A percentile compares a stretch with the other conserved stretches of the same genome.
phyloP scores from a whole-genome alignment of 2,113 vertebrate genomes.

The Myocastor coypus region DNA sequence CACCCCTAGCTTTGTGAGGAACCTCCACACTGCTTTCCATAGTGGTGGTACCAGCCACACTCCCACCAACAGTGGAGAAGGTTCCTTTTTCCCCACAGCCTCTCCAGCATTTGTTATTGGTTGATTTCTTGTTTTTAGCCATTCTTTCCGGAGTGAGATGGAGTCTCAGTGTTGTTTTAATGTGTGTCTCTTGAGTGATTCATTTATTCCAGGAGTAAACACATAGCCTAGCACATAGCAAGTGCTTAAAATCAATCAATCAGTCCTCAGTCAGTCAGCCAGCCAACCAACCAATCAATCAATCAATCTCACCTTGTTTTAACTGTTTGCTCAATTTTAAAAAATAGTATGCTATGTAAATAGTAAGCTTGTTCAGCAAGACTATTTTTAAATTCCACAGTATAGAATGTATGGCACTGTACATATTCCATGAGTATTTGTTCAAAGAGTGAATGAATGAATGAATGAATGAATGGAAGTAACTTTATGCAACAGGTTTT shows the following conservation, averaged over 20 bases:
- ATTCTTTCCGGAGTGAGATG: no score
- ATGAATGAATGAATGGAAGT: constrained; percentile 16
- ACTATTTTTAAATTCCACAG: background rate
- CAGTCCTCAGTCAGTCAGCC: background rate
- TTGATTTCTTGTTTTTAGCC: no score
- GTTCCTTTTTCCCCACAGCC: no score
- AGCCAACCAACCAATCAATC: background rate
- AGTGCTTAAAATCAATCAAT: background rate
- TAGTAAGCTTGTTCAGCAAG: background rate
- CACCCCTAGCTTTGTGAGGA: no score
- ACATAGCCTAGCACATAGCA: background rate
- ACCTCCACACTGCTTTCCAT: no score
- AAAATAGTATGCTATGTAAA: background rate
- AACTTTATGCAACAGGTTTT: background rate
- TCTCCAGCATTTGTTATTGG: no score
- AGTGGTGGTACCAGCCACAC: no score
- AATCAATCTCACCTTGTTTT: background rate
- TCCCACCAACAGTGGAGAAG: no score
- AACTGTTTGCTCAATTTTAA: background rate
- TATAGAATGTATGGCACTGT: background rate
- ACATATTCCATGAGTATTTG: background rate
- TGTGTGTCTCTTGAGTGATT: background rate
- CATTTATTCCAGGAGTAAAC: background rate
- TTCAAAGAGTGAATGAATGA: constrained; percentile 3
- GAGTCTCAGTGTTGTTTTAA: no score